Percentiles rank a stretch among this genome's conserved stretches.
Evolutionary conservation across 2,797 vertebrate genomes (phyloP).

Genomic region (Allobates femoralis): DNA sequence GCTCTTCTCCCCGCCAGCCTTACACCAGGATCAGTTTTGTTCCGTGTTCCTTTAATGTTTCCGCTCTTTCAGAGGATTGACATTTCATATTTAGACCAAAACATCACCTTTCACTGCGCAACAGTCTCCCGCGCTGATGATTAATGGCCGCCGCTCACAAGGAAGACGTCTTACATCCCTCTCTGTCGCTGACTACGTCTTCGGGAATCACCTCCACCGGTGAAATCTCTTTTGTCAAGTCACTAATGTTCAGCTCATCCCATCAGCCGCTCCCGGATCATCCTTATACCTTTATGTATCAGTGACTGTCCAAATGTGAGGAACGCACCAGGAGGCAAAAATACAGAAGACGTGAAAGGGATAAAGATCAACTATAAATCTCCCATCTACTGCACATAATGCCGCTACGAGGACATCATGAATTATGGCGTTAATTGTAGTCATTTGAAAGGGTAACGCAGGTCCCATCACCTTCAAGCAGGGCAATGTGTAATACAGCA

Average conservation of each 20-base stretch:
- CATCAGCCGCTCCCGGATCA: not conserved
- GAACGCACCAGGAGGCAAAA: too few species aligned
- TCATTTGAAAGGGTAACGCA: too few species aligned
- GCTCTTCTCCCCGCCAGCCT: too few species aligned
- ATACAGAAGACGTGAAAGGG: too few species aligned
- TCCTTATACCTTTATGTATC: not conserved
- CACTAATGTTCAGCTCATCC: not conserved
- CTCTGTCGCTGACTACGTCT: not conserved
- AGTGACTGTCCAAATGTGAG: not conserved
- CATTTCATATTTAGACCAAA: not conserved
- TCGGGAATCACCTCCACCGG: not conserved
- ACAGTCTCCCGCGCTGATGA: not conserved
- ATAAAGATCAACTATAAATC: too few species aligned
- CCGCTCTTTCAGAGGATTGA: not conserved
- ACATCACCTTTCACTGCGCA: not conserved
- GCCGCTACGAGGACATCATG: too few species aligned
- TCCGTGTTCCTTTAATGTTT: not conserved
- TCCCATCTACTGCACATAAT: too few species aligned
- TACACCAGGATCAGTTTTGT: not conserved
- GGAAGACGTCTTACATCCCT: not conserved
- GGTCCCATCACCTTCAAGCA: too few species aligned
- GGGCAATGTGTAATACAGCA: too few species aligned
- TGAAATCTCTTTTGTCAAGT: not conserved
- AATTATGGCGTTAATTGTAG: too few species aligned
- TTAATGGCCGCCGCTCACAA: not conserved